phyloP scores from a whole-genome alignment of 2,888 invertebrate genomes.

The Aphelenchoides bicaudatus region DNA sequence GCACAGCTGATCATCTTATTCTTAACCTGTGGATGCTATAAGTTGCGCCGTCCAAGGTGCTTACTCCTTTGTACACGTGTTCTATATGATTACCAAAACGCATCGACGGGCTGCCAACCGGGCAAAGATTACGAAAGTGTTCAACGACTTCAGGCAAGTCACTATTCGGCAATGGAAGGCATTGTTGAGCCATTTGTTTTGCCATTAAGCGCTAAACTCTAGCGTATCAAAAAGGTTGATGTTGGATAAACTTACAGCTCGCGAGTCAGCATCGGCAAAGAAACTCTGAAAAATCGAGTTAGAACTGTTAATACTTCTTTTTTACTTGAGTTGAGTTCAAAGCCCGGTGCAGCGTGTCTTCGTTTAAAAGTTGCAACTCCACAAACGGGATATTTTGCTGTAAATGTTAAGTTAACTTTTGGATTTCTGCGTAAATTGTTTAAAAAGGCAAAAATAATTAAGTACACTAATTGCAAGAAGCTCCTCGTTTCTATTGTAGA shows the following conservation, averaged over 20 bases:
- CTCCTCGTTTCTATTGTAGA: not conserved
- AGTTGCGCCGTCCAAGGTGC: constrained; percentile 10
- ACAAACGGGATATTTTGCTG: constrained; percentile 15
- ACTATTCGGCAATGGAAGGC: not conserved
- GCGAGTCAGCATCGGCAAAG: constrained; percentile 12
- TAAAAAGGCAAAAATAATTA: too few species aligned
- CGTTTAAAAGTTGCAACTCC: constrained; percentile 9
- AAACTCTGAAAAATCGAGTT: too few species aligned
- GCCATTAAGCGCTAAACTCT: constrained; percentile 10
- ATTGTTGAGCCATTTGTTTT: constrained; percentile 16
- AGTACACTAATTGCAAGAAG: not conserved
- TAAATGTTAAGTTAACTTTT: not conserved
- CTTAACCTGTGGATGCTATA: constrained; percentile 10
- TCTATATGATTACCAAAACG: constrained; percentile 10
- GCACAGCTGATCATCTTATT: not conserved
- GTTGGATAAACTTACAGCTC: constrained; percentile 7
- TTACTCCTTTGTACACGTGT: constrained; percentile 16
- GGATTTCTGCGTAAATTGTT: not conserved
- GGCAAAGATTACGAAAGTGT: constrained; percentile 12
- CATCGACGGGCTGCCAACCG: constrained; percentile 16
- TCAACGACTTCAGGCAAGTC: constrained; percentile 9
- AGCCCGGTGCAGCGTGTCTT: constrained; percentile 16
- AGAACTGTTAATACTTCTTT: too few species aligned
- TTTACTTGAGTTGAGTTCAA: too few species aligned
- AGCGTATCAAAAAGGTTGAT: constrained; percentile 5